Evolutionary conservation across 2,113 vertebrate genomes (phyloP).

Genomic region (Tenebrosternarchus preto): DNA sequence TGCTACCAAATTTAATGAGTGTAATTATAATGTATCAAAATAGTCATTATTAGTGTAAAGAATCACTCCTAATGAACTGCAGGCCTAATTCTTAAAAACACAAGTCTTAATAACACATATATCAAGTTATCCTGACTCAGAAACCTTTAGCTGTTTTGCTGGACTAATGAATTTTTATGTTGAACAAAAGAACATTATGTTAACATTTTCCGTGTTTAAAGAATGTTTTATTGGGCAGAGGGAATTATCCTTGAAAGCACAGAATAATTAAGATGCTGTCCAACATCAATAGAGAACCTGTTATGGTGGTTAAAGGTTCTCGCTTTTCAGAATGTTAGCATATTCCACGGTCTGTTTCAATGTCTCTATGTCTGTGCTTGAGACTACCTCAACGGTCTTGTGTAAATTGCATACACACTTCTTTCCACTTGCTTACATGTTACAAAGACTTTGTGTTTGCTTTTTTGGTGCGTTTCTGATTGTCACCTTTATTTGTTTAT

Average conservation of each 20-base stretch:
- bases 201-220: constrained; percentile 10
- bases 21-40: too few species aligned
- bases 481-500: constrained; percentile 43
- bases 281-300: constrained; percentile 1
- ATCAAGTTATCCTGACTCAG: neutral
- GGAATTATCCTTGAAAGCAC: constrained; percentile 17
- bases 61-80: neutral
- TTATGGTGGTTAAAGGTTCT: constrained; percentile 4
- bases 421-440: constrained; percentile 16
- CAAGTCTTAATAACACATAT: neutral
- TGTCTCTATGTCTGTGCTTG: neutral
- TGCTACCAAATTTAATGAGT: too few species aligned
- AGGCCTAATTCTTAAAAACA: neutral
- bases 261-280: constrained; percentile 24
- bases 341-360: constrained; percentile 31
- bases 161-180: constrained; percentile 1
- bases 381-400: too few species aligned
- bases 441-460: constrained; percentile 28
- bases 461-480: constrained; percentile 23
- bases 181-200: constrained; percentile 12
- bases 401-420: neutral
- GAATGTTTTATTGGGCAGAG: neutral
- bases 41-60: neutral
- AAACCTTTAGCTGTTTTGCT: neutral
- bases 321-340: constrained; percentile 6